Evolutionary conservation across 2,797 vertebrate species (phyloP), one percentile per base, ranked within the genome.

Genomic region (Acomys russatus): DNA sequence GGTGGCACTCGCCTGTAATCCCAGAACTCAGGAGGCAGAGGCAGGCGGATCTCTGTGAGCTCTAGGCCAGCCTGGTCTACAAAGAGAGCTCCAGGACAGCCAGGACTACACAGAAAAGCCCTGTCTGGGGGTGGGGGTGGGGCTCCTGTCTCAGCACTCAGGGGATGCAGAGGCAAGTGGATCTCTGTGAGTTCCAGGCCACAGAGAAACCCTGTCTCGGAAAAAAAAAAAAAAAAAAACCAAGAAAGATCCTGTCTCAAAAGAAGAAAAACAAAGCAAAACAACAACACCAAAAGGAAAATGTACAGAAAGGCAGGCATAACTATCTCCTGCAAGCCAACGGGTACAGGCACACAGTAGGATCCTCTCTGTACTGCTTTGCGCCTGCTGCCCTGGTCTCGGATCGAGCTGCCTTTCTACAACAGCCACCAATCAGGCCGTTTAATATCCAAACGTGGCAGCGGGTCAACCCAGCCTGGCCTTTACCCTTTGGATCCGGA

Each of bases 391-490:
- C 28, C 87, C n/a, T 80, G 88, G 6, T 76, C 63, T 70, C 73
- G 70, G 90, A 88, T 44, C 83, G 82, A 64, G 35, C 49, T 2
- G 64, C 49, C 74, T 92, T 92, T 94, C 78, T 90, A 51, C 30
- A 70, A 73, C 88, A 82, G 79, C 9, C 33, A 80, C 10, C 17
- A 63, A 92, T 49, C 90, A 86, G 83, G 83, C 54, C 86, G 30
- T 92, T 95, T 95, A 70, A 95, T 95, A 73, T 91, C 82, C 74
- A 85, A 87, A 94, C 87, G 33, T 73, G 85, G 83, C 22, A 51
- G 9, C 20, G 79, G 44, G 83, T 94, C 86, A 94, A 97, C 70
- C 93, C 74, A 88, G 76, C 66, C 18, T 70, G 92, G 54, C 71
- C 80, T 87, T 95, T 82, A 66, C 82, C 54, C 88, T 92, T 82